Base-by-base conservation (phyloP, 2,888 invertebrate genomes). In the Acrocyrtus sp. region DNA sequence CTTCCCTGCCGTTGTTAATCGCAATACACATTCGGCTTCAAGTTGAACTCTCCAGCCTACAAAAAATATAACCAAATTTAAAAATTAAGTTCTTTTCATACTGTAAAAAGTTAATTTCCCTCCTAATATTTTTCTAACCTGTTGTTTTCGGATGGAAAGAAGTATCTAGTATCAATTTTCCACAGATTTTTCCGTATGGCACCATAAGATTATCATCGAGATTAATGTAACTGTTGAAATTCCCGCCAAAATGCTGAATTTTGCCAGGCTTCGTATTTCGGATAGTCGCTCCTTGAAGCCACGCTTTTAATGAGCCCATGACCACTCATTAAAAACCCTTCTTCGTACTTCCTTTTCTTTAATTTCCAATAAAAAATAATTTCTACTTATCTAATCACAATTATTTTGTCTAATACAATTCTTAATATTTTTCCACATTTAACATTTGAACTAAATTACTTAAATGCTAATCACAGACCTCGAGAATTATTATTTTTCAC, bases 231-330 rank as follows among this genome's bases (percentile, higher is more conserved):
- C 68, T 58, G 24, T 58, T 68, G 50, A 69, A 69, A 39, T 69
- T 69, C 15, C 61, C 69, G 22, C 69, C 69, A 41, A 69, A 69
- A 19, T 69, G 69, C 17, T 69, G 69, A 19, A 69, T 61, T 19
- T 69, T 69, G 5, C 69, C 69, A 26, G 69, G 69, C 22, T 69
- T 69, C 2, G 69, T 69, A 29, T 69, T 68, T 19, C 68, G 60
- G 19, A 68, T 60, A n/a, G 68, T 68, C 12, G 68, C 69, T 19
- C 69, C 69, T 54, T 69, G 53, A 45, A 62, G 48, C 60, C 69
- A 69, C 10, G 69, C 69, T 56, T 61, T 61, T 53, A 69, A 53
- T 43, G 68, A 68, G 53, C 68, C 68, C 68, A 68, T 68, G 43
- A 51, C 66, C 24, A 56, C 4, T 15, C n/a, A 34, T 12, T 34